These are phyloP conservation scores for Chiridota heheva DNA, from an alignment of 35 echinoderm and acorn worm species.

Conservation along the genomic window DNA sequence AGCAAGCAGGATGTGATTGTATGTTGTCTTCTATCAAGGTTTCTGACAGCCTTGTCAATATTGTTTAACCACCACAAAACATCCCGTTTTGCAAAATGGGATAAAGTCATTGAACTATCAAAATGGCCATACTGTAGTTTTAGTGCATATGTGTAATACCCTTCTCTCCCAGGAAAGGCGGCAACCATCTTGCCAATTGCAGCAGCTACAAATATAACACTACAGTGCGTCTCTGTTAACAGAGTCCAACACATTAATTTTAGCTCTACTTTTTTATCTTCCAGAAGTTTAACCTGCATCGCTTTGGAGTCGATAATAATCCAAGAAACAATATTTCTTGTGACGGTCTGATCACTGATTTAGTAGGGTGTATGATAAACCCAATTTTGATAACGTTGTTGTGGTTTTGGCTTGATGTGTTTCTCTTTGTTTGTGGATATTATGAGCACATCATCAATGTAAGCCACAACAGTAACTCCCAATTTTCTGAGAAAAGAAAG, in stretches of 20 bases:
- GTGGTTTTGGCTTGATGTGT: not conserved
- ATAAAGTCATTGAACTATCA: slow-evolving; percentile 59
- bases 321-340: not conserved
- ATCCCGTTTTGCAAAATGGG: slow-evolving; percentile 31
- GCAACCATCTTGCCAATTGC: slow-evolving; percentile 58
- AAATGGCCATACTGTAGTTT: slow-evolving; percentile 41
- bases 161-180: slow-evolving; percentile 46
- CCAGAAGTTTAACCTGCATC: not conserved
- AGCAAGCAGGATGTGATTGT: slow-evolving; percentile 37
- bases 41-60: not conserved
- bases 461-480: slow-evolving; percentile 20
- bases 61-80: slow-evolving; percentile 57
- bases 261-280: slow-evolving; percentile 16
- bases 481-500: slow-evolving; percentile 17
- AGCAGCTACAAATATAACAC: slow-evolving; percentile 31
- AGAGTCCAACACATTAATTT: slow-evolving; percentile 12
- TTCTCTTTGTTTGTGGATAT: slow-evolving; percentile 14
- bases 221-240: not conserved
- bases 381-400: not conserved
- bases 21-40: slow-evolving; percentile 27
- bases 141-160: slow-evolving; percentile 25
- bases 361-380: slow-evolving; percentile 14
- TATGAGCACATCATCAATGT: slow-evolving; percentile 32
- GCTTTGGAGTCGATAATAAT: not conserved
- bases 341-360: not conserved